Base-by-base conservation (phyloP, 1,140 invertebrate species). In the Drosophila simulans region DNA sequence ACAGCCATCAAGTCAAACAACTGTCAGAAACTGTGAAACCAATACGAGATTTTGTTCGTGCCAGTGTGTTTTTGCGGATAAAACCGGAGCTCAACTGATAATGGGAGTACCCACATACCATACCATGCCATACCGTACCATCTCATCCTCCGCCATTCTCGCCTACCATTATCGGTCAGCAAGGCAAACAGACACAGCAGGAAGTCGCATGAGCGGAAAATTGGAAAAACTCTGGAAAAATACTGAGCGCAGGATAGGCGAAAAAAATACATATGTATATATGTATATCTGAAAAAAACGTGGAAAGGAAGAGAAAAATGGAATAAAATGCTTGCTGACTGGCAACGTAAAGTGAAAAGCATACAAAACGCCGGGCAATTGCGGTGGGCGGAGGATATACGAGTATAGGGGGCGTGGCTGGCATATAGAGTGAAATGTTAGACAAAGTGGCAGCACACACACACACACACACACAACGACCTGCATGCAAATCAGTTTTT, bases 151-250 rank as follows among this genome's bases (percentile, higher is more conserved):
- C 42, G 4, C 11, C 37, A 37, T 37, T 31, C 37, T 37, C 65
- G 51, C 68, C 55, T 22, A 40, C 64, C 45, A 71, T 71, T 80
- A 80, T 75, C 71, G 77, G 77, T 80, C 77, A 80, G 73, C 64
- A 76, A 80, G 58, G 58, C 68, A 73, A 78, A 65, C 76, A 65
- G 34, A 78, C 45, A 49, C 59, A 70, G 63, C 80, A 79, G 80
- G 74, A 83, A 83, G 64, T 80, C 80, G 72, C 72, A 80, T 85
- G 81, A 84, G 80, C 77, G 80, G 81, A 85, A 84, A 84, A 84
- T 84, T 84, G 80, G 63, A 82, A 83, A 82, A 83, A 79, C 74
- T 83, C 74, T 69, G 80, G 63, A 76, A 84, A 83, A 84, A 79
- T 62, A 83, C 80, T 43, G 63, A 66, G 48, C 48, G 13, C 42